These are phyloP conservation scores for Cepaea nemoralis DNA, from an alignment of 1,140 invertebrate species.

Conservation along the genomic window DNA sequence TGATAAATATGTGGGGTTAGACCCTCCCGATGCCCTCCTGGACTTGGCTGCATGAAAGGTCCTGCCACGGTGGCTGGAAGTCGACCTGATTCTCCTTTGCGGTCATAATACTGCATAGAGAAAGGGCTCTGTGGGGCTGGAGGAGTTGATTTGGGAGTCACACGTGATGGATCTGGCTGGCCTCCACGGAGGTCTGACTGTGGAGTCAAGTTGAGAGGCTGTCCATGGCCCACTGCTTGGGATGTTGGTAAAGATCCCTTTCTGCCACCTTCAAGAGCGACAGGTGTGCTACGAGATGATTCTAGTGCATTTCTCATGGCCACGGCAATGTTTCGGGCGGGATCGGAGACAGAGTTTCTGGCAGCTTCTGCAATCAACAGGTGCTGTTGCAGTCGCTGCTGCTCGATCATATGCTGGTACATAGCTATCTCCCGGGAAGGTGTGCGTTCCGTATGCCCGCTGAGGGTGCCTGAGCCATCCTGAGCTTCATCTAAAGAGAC, in stretches of 20 bases:
- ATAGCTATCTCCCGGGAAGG: constrained; percentile 44
- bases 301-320: constrained; percentile 26
- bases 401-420: constrained; percentile 38
- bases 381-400: constrained; percentile 30
- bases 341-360: constrained; percentile 14
- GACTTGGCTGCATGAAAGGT: constrained; percentile 40
- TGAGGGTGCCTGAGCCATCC: constrained; percentile 11
- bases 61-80: constrained; percentile 10
- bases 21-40: constrained; percentile 37
- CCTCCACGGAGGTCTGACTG: constrained; percentile 35
- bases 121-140: constrained; percentile 39
- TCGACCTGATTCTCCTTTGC: constrained; percentile 12
- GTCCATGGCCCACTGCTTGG: constrained; percentile 16
- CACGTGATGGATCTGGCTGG: constrained; percentile 21
- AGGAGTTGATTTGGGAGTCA: constrained; percentile 27
- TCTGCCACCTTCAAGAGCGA: constrained; percentile 18
- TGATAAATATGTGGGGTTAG: constrained; percentile 49
- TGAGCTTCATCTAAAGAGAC: constrained; percentile 25
- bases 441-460: constrained; percentile 41
- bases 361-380: constrained; percentile 18
- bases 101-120: constrained; percentile 15
- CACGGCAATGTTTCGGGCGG: constrained; percentile 15
- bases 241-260: constrained; percentile 31
- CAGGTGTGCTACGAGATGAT: constrained; percentile 18
- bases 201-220: constrained; percentile 43